A percentile compares a stretch with the other conserved stretches of the same genome.
phyloP scores from a whole-genome alignment of 1,140 invertebrate species.

The Apis mellifera region DNA sequence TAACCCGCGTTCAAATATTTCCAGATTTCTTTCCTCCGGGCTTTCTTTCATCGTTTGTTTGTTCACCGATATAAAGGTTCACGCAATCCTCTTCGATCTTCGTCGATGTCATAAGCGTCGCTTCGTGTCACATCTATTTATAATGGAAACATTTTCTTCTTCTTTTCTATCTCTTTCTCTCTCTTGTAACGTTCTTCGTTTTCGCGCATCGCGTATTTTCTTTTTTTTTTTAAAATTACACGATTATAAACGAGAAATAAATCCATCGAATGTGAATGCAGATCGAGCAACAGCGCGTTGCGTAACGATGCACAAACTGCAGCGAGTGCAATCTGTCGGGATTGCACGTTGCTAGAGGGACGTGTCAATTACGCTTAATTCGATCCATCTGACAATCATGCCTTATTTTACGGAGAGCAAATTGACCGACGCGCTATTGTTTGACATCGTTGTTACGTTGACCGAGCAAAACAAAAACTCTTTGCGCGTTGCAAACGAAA shows the following conservation, averaged over 20 bases:
- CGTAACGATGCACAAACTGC: not conserved
- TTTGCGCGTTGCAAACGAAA: not conserved
- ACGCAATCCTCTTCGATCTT: not conserved
- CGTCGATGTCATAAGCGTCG: not conserved
- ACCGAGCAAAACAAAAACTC: not conserved
- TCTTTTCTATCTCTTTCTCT: too few relatives aligned
- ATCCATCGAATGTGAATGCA: not conserved
- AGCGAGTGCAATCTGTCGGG: not conserved
- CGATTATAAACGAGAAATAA: constrained; percentile 16
- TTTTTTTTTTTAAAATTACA: not conserved
- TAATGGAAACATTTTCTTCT: not conserved
- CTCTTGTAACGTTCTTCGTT: not conserved
- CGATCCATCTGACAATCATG: not conserved
- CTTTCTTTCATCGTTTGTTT: not conserved
- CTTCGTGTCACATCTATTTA: not conserved
- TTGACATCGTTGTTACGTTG: not conserved
- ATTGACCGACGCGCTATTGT: not conserved
- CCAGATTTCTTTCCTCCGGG: not conserved
- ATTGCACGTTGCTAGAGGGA: not conserved
- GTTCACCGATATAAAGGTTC: not conserved
- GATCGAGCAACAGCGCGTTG: not conserved
- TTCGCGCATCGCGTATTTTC: too few relatives aligned
- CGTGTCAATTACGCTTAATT: constrained; percentile 31
- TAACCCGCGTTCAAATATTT: constrained; percentile 8
- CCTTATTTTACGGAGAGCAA: not conserved